These are phyloP conservation scores for Riparia riparia DNA, from an alignment of 2,113 vertebrate genomes.

Conservation along the genomic window DNA sequence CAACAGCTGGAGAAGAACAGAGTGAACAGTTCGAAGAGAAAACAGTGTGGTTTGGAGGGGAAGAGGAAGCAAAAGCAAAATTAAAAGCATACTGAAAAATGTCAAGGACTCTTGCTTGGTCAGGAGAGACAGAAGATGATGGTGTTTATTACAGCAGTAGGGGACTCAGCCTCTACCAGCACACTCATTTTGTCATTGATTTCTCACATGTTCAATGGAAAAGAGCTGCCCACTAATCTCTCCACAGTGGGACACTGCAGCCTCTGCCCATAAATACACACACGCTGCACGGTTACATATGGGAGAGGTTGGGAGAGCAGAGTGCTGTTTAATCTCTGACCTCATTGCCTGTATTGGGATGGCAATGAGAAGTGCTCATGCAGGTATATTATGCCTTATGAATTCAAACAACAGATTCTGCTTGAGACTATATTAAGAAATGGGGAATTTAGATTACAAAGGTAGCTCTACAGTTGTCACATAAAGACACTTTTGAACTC, in stretches of 20 bases:
- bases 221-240: background rate
- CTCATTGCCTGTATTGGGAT: background rate
- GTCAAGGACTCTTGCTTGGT: background rate
- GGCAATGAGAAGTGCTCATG: background rate
- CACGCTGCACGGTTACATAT: rapidly evolving
- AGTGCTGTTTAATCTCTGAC: background rate
- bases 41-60: background rate
- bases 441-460: background rate
- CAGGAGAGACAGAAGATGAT: background rate
- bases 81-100: background rate
- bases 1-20: background rate
- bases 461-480: background rate
- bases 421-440: background rate
- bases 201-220: background rate
- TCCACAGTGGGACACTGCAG: background rate
- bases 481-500: background rate
- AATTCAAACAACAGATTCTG: background rate
- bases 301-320: background rate
- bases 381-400: background rate
- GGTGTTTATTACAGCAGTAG: background rate
- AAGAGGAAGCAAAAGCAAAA: background rate
- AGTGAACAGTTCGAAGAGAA: background rate
- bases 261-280: background rate
- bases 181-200: background rate
- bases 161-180: background rate